Conservation (phyloP, 2,888 invertebrate species). For the Agelastica alni region DNA sequence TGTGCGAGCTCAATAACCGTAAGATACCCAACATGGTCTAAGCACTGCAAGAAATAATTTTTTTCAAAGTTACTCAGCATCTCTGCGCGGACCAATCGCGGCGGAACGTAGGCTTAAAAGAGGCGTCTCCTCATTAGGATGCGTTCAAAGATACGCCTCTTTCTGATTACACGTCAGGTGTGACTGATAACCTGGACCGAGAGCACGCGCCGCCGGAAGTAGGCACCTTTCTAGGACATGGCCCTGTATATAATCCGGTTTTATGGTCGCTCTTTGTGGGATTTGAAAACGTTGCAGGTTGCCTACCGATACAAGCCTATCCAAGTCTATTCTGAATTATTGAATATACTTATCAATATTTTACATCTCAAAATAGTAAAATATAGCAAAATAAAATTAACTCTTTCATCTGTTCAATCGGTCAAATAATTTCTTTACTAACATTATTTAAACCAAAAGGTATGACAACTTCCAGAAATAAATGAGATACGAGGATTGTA, state of each 20-base stretch:
- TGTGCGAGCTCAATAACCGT: constrained; percentile 7
- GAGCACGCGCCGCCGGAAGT: constrained; percentile 51
- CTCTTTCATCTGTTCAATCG: too few relatives aligned
- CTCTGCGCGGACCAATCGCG: constrained; percentile 49
- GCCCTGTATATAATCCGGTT: constrained; percentile 41
- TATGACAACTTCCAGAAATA: too few relatives aligned
- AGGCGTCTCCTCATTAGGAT: constrained; percentile 54
- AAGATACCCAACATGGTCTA: constrained; percentile 33
- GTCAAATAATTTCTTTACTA: too few relatives aligned
- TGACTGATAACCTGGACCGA: constrained; percentile 55
- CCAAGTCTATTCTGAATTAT: too few relatives aligned
- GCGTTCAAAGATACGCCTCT: constrained; percentile 54
- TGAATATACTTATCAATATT: too few relatives aligned
- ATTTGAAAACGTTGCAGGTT: constrained; percentile 24
- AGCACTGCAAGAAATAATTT: constrained; percentile 24
- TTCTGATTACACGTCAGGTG: constrained; percentile 57
- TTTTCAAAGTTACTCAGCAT: constrained; percentile 31
- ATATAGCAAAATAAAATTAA: too few relatives aligned
- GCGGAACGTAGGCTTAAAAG: constrained; percentile 38
- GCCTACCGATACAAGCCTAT: constrained; percentile 13
- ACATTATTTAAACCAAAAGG: too few relatives aligned
- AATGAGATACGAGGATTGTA: too few relatives aligned
- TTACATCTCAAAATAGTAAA: too few relatives aligned
- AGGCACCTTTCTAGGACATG: constrained; percentile 45
- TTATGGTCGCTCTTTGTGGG: constrained; percentile 33